Base-by-base conservation (phyloP, 2,797 vertebrate genomes). In the Epinephelus coioides region DNA sequence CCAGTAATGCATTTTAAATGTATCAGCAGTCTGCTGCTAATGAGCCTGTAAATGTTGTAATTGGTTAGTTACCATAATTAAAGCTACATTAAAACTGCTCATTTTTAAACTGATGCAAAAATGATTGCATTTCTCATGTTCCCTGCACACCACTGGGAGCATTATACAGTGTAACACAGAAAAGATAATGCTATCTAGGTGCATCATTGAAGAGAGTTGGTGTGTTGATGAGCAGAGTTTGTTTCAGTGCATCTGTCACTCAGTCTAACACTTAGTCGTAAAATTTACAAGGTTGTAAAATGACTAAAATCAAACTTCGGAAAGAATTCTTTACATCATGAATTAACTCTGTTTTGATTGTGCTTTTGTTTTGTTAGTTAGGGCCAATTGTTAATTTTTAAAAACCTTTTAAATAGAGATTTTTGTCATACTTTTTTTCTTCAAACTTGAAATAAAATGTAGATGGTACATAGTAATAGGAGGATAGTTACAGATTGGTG, bases 41-140 rank as follows among this genome's bases (percentile, higher is more conserved):
- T 30, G 51, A 73, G 51, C 44, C 55, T 73, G 27, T 60, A 19
- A 50, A 63, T 13, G 0, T 19, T 72, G 8, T 43, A 38, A 79
- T 69, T 60, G 47, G 44, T 67, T 56, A 47, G 6, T 77, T 68
- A 53, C 64, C 13, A 34, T 50, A 50, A 63, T 82, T 47, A 74
- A 73, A 79, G 10, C 21, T 55, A 23, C 46, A 14, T 61, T 60
- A 60, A 47, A 80, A 60, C n/a, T 9, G 25, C 46, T 14, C 1
- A 8, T 40, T 44, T 60, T 78, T 40, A 38, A 19, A 5, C 46
- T 21, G 12, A 71, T 71, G 54, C 19, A 59, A 55, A 63, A 63
- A 46, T 59, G 44, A 54, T 57, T 27, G 4, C 6, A 54, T 44
- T 57, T 71, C 4, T 17, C 12, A 30, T 21, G 43, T 65, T 34